Base-by-base conservation (phyloP, 2,797 vertebrate species). In the Sardinella longiceps region DNA sequence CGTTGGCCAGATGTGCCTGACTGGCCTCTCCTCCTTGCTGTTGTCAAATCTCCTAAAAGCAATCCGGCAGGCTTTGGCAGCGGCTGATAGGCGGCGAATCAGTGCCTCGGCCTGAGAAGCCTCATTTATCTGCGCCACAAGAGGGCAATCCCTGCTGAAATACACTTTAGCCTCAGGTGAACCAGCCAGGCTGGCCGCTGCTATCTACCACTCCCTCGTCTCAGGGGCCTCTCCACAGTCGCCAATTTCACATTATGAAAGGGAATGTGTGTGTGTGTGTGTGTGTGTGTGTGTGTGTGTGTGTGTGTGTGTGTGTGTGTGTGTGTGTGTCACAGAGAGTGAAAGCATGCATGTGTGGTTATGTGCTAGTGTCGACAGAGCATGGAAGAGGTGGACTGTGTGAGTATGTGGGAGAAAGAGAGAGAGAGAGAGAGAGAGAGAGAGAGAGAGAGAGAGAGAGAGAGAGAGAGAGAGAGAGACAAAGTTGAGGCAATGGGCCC, bases 1-100 rank as follows among this genome's bases (percentile, higher is more conserved):
- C 6, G 83, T 45, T 6, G 43, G 80, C 82, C 86, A 87, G 66
- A 86, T 84, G 83, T 82, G 50, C 30, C 85, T 82, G 80, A 82
- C 81, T 63, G 84, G 83, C 48, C 66, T 84, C 25, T 53, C 66
- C 20, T 70, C 66, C 37, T 6, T 20, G 70, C 70, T 77, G 70
- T 77, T 77, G 77, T 51, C 66, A 83, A 83, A 80, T 82, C 46
- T n/a, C 23, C 80, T 66, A 25, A 46, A 83, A 83, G 80, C 77
- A 84, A 50, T 81, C 74, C 37, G n/a, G 58, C 28, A 14, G 37
- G 60, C 63, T 83, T 53, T 37, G 15, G 58, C 46, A 50, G 51
- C 28, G 37, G 18, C 14, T 77, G 82, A 70, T 80, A 81, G 74
- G 51, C 39, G 56, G 63, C 45, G 83, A 58, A 81, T 80, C 50